Conservation (phyloP, 2,888 invertebrate species). For the Endomychus coccineus region DNA sequence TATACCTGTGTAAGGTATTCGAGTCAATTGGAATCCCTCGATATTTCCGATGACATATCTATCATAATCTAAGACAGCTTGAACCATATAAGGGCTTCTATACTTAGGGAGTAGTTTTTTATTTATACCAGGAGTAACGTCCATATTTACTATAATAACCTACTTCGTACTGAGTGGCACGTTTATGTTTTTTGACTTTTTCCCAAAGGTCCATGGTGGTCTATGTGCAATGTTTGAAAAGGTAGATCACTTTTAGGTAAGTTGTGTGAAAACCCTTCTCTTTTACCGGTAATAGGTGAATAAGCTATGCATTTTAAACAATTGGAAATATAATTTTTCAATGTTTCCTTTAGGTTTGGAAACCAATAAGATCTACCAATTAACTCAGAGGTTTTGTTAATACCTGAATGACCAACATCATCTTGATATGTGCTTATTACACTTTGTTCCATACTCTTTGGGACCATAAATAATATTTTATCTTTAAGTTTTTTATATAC, state of each 20-base stretch:
- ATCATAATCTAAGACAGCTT: too few relatives aligned
- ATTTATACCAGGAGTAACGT: too few relatives aligned
- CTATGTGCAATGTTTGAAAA: slow-evolving; percentile 26
- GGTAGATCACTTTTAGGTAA: slow-evolving; percentile 26
- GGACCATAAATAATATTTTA: slow-evolving; percentile 14
- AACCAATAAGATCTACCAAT: slow-evolving; percentile 30
- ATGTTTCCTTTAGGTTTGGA: slow-evolving; percentile 24
- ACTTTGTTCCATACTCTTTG: slow-evolving; percentile 17
- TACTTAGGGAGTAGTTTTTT: too few relatives aligned
- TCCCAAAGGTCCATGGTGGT: slow-evolving; percentile 28
- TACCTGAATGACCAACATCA: slow-evolving; percentile 28
- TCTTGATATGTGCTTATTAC: slow-evolving; percentile 27
- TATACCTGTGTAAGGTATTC: too few relatives aligned
- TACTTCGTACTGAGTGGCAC: too few relatives aligned
- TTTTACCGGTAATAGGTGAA: slow-evolving; percentile 20
- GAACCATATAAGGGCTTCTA: too few relatives aligned
- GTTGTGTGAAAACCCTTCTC: slow-evolving; percentile 25
- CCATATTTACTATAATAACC: too few relatives aligned
- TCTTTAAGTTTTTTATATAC: slow-evolving; percentile 12
- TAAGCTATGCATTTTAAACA: slow-evolving; percentile 29
- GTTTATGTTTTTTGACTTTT: too few relatives aligned
- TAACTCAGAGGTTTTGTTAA: slow-evolving; percentile 26
- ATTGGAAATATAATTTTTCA: slow-evolving; percentile 22
- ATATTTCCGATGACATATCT: too few relatives aligned
- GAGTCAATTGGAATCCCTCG: too few relatives aligned